Evolutionary conservation across 2,888 invertebrate genomes (phyloP).

Genomic region (Congeria kusceri): DNA sequence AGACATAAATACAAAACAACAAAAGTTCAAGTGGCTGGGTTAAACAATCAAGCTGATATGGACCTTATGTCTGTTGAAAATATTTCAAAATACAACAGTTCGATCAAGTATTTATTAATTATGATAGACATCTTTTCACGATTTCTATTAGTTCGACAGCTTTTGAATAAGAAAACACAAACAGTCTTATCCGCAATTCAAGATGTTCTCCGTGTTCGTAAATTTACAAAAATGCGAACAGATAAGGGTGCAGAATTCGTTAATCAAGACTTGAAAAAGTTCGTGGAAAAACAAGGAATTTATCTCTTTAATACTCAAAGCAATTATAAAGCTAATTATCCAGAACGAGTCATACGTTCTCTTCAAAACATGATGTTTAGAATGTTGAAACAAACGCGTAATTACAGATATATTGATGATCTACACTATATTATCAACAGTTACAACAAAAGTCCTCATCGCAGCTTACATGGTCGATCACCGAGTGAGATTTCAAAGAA

Average conservation of each 20-base stretch:
- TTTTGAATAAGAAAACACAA: constrained; percentile 35
- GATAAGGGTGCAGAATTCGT: too few species aligned
- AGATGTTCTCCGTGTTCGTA: constrained; percentile 31
- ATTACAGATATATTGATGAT: constrained; percentile 51
- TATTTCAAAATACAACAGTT: constrained; percentile 33
- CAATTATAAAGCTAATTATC: constrained; percentile 33
- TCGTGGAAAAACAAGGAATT: constrained; percentile 39
- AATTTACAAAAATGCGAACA: too few species aligned
- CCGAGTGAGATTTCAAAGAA: constrained; percentile 29
- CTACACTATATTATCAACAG: constrained; percentile 36
- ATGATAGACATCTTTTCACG: constrained; percentile 53
- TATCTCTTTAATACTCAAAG: constrained; percentile 44
- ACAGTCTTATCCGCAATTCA: constrained; percentile 44
- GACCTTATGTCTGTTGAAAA: constrained; percentile 40
- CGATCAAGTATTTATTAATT: too few species aligned
- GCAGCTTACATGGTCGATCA: constrained; percentile 31
- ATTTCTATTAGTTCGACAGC: constrained; percentile 35
- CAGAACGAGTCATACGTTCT: too few species aligned
- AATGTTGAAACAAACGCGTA: constrained; percentile 45
- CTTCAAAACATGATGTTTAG: constrained; percentile 19
- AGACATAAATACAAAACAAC: too few species aligned
- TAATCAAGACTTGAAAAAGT: constrained; percentile 42
- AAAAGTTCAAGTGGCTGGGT: too few species aligned
- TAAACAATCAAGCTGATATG: too few species aligned
- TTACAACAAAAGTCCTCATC: constrained; percentile 35